Base-by-base conservation (phyloP, 2,113 vertebrate species). In the Percina caprodes region DNA sequence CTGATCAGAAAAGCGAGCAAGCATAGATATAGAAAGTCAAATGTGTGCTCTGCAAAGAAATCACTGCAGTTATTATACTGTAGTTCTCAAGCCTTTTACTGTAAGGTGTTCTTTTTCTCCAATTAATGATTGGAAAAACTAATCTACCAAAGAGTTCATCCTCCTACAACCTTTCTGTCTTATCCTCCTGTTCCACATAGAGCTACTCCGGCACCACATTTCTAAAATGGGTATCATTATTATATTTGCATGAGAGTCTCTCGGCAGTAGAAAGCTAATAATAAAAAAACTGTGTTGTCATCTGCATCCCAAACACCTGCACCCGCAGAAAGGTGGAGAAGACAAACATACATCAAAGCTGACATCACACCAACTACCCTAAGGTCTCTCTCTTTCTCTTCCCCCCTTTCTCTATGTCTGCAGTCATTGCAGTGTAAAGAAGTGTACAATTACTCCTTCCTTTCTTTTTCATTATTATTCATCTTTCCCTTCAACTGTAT, bases 1-100 rank as follows among this genome's bases (percentile, higher is more conserved):
- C 94, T 93, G 91, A 94, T 90, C 91, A 51, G 89, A 93, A 94
- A 83, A 88, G 82, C 88, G 86, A 26, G 86, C 85, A 90, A 96
- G 96, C 94, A 92, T 93, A 95, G 94, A 95, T 92, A 76, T 75
- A 87, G 81, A 74, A 24, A 69, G 69, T 39, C 7, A 59, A 61
- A 84, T 71, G 68, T 85, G 48, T 75, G 71, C 59, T 59, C 62
- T 68, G 46, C 15, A 30, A 74, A 66, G 72, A 55, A 82, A 71
- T 59, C 35, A 45, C 45, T 69, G 26, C 56, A 82, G 62, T 18
- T 68, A 49, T 54, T 65, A 26, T 12, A 67, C 48, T 74, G 33
- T 49, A 55, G 13, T 11, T 82, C 33, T 76, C 49, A 48, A 4
- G 24, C 9, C 21, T 30, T 62, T 58, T 59, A 5, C 63, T 77